These are phyloP conservation scores for Emydocephalus ijimae DNA, from an alignment of 2,113 vertebrate genomes.

Conservation along the genomic window DNA sequence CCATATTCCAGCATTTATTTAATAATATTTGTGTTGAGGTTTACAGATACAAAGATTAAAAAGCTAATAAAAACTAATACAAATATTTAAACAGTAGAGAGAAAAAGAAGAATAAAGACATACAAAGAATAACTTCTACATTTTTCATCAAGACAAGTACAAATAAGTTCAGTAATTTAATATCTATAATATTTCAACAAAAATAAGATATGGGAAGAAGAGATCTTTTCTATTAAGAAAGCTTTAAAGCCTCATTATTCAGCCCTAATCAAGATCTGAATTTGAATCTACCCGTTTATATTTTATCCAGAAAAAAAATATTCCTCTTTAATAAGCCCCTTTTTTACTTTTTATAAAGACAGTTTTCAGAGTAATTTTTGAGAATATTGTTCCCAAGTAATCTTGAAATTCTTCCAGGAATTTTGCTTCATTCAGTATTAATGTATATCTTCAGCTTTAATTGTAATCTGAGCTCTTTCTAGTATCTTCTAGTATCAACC, in stretches of 20 bases:
- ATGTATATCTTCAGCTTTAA: not conserved
- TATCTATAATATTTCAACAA: not conserved
- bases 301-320: not conserved
- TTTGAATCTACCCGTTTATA: not conserved
- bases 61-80: not conserved
- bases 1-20: not conserved
- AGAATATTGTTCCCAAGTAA: not conserved
- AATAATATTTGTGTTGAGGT: not conserved
- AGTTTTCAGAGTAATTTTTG: not conserved
- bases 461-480: not conserved
- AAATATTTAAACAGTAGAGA: not conserved
- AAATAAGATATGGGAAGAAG: not conserved
- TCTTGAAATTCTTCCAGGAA: not conserved
- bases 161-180: not conserved
- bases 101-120: not conserved
- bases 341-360: not conserved
- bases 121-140: not conserved
- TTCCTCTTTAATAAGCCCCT: not conserved
- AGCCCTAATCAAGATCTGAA: not conserved
- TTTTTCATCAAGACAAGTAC: not conserved
- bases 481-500: not conserved
- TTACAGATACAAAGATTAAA: not conserved
- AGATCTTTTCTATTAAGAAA: not conserved
- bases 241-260: no score
- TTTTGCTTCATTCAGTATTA: not conserved